These are phyloP conservation scores for Teleiodes luculella DNA, from an alignment of 2,888 invertebrate genomes.

Conservation along the genomic window DNA sequence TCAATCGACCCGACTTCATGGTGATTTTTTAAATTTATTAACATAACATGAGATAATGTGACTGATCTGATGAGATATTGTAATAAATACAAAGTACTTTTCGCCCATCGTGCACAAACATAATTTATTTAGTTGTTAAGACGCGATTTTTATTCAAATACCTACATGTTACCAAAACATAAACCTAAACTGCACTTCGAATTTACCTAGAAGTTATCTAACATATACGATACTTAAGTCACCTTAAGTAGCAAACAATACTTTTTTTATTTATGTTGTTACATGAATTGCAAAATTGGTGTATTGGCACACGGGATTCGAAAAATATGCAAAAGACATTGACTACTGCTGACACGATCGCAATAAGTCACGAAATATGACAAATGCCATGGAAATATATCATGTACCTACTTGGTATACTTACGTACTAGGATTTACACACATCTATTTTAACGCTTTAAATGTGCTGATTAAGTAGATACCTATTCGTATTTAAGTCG, in stretches of 20 bases:
- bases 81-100: neutral
- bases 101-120: neutral
- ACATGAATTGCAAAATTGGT: too few relatives aligned
- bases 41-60: conserved; percentile 32
- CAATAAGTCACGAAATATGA: neutral
- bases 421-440: too few relatives aligned
- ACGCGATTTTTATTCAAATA: neutral
- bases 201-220: neutral
- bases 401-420: neutral
- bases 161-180: neutral
- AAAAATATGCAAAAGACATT: conserved; percentile 15
- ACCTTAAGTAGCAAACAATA: too few relatives aligned
- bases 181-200: neutral
- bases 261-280: too few relatives aligned
- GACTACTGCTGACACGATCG: conserved; percentile 11
- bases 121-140: neutral
- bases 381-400: neutral
- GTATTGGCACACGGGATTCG: neutral
- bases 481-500: too few relatives aligned
- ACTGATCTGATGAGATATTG: conserved; percentile 37
- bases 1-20: conserved; percentile 35
- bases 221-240: neutral
- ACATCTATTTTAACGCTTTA: too few relatives aligned
- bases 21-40: conserved; percentile 44
- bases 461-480: too few relatives aligned